These are phyloP conservation scores for Daphoenositta chrysoptera DNA, from an alignment of 2,113 vertebrate genomes.

Conservation along the genomic window DNA sequence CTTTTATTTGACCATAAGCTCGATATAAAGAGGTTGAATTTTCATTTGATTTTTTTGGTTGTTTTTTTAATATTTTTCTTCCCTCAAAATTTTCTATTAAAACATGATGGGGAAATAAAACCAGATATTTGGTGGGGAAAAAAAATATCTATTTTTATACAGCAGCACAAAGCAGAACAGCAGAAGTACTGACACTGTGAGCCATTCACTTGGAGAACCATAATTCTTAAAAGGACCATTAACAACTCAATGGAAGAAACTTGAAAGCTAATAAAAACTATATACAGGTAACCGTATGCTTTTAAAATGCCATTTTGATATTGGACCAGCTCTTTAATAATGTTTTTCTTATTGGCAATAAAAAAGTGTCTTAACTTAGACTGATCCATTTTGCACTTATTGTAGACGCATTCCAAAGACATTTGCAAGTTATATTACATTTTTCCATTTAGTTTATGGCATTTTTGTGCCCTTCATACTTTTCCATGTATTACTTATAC, in stretches of 20 bases:
- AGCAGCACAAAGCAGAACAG: slow-evolving; percentile 33
- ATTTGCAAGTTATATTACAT: slow-evolving; percentile 48
- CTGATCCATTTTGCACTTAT: slow-evolving; percentile 57
- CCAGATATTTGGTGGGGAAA: not conserved
- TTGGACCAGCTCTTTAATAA: slow-evolving; percentile 63
- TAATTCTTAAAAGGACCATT: slow-evolving; percentile 68
- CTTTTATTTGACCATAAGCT: slow-evolving; percentile 41
- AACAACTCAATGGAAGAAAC: slow-evolving; percentile 70
- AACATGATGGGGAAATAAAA: slow-evolving; percentile 45
- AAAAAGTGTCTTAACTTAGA: slow-evolving; percentile 28
- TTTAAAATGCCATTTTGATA: slow-evolving; percentile 69
- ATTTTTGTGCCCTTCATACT: slow-evolving; percentile 46
- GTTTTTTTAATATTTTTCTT: slow-evolving; percentile 22
- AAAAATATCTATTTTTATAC: slow-evolving; percentile 29
- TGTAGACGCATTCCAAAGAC: slow-evolving; percentile 62
- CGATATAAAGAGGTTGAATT: not conserved
- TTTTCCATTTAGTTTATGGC: slow-evolving; percentile 55
- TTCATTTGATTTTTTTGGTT: slow-evolving; percentile 18
- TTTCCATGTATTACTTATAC: slow-evolving; percentile 49
- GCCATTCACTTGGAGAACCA: slow-evolving; percentile 37
- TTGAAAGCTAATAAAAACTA: slow-evolving; percentile 66
- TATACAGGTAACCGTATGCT: slow-evolving; percentile 50
- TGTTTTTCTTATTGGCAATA: slow-evolving; percentile 62
- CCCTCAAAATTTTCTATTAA: slow-evolving; percentile 36
- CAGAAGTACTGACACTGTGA: slow-evolving; percentile 39